Conservation (phyloP, 2,888 invertebrate species). For the Arge pagana region DNA sequence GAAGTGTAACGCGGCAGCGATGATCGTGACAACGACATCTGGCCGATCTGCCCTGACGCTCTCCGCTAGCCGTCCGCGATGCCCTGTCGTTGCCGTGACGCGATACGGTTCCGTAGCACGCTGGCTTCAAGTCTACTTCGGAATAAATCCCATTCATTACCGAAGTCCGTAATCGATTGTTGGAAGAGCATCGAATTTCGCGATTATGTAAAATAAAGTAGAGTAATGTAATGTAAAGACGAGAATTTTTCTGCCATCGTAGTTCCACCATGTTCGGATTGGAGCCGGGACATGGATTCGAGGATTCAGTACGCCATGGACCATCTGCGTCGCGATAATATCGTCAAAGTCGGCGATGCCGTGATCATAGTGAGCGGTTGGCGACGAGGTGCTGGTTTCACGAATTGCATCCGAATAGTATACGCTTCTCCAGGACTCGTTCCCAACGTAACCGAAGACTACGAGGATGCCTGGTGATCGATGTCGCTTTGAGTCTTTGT, state of each 20-base stretch:
- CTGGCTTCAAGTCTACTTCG: slow-evolving; percentile 70
- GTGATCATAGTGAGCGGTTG: slow-evolving; percentile 75
- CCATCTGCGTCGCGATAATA: slow-evolving; percentile 67
- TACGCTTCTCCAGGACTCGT: slow-evolving; percentile 56
- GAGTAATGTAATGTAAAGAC: too few relatives aligned
- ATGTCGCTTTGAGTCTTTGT: background rate
- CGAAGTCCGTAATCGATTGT: slow-evolving; percentile 59
- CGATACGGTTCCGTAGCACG: slow-evolving; percentile 66
- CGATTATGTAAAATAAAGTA: background rate
- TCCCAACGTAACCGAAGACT: slow-evolving; percentile 28
- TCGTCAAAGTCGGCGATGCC: slow-evolving; percentile 71
- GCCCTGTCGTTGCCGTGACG: slow-evolving; percentile 74
- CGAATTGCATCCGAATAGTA: slow-evolving; percentile 71
- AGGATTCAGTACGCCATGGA: slow-evolving; percentile 65
- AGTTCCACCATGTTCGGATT: slow-evolving; percentile 60
- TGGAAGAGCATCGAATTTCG: background rate
- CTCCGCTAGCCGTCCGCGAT: slow-evolving; percentile 71
- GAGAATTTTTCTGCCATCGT: slow-evolving; percentile 15
- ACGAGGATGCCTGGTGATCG: slow-evolving; percentile 35
- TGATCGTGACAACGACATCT: slow-evolving; percentile 69
- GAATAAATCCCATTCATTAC: slow-evolving; percentile 69
- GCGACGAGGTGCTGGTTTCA: slow-evolving; percentile 70
- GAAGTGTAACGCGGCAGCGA: slow-evolving; percentile 70
- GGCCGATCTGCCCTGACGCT: slow-evolving; percentile 68
- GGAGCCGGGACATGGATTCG: slow-evolving; percentile 66